A percentile compares a stretch with the other conserved stretches of the same genome.
These are phyloP conservation scores for Carollia perspicillata DNA, from an alignment of 2,113 vertebrate genomes.

Conservation along the genomic window DNA sequence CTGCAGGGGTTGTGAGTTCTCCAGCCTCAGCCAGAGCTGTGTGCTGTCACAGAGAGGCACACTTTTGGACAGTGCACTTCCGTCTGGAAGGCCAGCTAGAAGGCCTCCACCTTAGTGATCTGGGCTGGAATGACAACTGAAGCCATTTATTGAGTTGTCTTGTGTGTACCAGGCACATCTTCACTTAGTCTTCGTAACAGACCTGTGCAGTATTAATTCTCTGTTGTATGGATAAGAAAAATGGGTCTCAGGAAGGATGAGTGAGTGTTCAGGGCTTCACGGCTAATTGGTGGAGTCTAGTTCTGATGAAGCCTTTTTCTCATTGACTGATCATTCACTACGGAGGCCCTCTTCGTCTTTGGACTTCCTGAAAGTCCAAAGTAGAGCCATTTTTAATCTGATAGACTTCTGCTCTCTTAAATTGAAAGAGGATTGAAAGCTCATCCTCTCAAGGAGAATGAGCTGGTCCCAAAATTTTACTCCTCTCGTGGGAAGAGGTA, in stretches of 20 bases:
- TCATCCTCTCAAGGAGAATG: neutral
- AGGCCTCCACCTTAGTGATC: neutral
- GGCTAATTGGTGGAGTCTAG: neutral
- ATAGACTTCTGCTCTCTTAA: neutral
- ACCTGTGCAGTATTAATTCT: neutral
- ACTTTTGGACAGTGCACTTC: neutral
- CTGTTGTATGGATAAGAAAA: slow-evolving; percentile 7
- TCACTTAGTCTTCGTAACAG: neutral
- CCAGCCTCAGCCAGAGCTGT: neutral
- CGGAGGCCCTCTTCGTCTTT: neutral
- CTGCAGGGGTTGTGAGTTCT: neutral
- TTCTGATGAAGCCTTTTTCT: slow-evolving; percentile 14
- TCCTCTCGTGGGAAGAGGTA: neutral
- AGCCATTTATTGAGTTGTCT: neutral
- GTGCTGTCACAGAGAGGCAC: neutral
- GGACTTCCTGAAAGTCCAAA: neutral
- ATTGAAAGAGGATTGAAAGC: neutral
- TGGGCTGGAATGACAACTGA: neutral
- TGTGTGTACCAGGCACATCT: neutral
- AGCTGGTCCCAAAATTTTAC: neutral
- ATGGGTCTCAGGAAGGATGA: neutral
- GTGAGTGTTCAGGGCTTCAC: neutral
- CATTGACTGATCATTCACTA: neutral
- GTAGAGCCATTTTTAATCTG: neutral
- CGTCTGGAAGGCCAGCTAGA: neutral